phyloP scores from a whole-genome alignment of 1,140 invertebrate genomes.

The Papilio dardanus region DNA sequence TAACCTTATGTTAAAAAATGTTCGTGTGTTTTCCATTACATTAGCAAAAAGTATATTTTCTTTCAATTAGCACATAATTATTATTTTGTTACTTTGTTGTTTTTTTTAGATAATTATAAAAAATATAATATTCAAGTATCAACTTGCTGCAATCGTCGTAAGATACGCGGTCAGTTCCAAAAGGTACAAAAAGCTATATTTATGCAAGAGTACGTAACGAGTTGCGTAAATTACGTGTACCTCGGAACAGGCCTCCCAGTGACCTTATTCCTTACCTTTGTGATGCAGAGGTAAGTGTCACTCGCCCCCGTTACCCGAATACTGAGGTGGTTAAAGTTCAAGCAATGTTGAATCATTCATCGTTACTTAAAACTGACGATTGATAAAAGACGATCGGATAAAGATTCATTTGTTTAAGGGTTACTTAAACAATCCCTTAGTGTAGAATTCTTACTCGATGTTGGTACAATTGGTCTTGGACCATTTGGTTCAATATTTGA shows the following conservation, averaged over 20 bases:
- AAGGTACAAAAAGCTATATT: slow-evolving; percentile 24
- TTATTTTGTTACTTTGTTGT: no score
- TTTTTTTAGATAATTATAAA: no score
- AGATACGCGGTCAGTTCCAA: background rate
- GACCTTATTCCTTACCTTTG: slow-evolving; percentile 20
- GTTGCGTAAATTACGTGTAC: slow-evolving; percentile 28
- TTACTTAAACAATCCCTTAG: no score
- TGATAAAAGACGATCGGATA: no score
- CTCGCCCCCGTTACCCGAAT: slow-evolving; percentile 16
- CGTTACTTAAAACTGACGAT: slow-evolving; percentile 19
- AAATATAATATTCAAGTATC: no score
- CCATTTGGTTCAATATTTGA: no score
- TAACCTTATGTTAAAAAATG: background rate
- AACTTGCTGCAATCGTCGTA: background rate
- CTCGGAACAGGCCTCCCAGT: slow-evolving; percentile 21
- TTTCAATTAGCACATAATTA: no score
- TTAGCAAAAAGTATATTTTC: no score
- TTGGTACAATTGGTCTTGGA: no score
- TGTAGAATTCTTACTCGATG: no score
- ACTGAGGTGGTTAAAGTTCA: slow-evolving; percentile 20
- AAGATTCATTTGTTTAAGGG: no score
- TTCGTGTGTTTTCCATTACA: background rate
- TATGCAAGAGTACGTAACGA: slow-evolving; percentile 20
- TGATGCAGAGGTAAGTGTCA: slow-evolving; percentile 25
- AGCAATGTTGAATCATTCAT: slow-evolving; percentile 21